Base-by-base conservation (phyloP, 2,113 vertebrate genomes). In the Spheniscus mendiculus region DNA sequence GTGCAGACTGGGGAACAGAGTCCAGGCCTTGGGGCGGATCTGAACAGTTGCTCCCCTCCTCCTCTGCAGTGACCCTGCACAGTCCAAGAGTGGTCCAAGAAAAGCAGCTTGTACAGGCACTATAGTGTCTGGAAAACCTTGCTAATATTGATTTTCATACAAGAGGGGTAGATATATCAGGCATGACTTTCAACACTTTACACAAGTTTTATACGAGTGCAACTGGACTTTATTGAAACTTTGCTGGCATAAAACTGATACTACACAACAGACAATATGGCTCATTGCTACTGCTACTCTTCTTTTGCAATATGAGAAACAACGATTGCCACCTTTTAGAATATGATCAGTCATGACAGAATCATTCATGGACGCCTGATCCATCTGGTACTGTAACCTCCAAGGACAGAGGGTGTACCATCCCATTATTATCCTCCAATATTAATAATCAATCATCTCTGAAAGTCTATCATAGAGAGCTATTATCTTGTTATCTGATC, bases 61-160 rank as follows among this genome's bases (percentile, higher is more conserved):
- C 44, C 82, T 91, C 42, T 42, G 25, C 81, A 87, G 61, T n/a
- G 66, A 95, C 89, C 20, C 76, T 84, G 29, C 32, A 69, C n/a
- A 87, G 26, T 44, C 20, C 70, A 84, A 58, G 70, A 94, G 15
- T 9, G 23, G 52, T 90, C 95, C 87, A 96, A 97, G 83, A 97
- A 96, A 96, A 94, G 91, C 87, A 87, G 78, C 83, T 82, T 58
- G 49, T 66, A 66, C 81, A 92, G 92, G 71, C 79, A 86, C 38
- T 83, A 27, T 83, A 95, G 73, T 0, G 6, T 77, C 92, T 94
- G 85, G 92, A 90, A 95, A 96, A 74, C 42, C 76, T 88, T 91
- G 74, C 36, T 90, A 96, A 92, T 94, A 95, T 30, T 88, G 85
- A 86, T 95, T 94, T 93, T 95, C 71, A 74, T 47, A 45, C 66